phyloP scores from a whole-genome alignment of 2,888 invertebrate species.

The Andrena haemorrhoa region DNA sequence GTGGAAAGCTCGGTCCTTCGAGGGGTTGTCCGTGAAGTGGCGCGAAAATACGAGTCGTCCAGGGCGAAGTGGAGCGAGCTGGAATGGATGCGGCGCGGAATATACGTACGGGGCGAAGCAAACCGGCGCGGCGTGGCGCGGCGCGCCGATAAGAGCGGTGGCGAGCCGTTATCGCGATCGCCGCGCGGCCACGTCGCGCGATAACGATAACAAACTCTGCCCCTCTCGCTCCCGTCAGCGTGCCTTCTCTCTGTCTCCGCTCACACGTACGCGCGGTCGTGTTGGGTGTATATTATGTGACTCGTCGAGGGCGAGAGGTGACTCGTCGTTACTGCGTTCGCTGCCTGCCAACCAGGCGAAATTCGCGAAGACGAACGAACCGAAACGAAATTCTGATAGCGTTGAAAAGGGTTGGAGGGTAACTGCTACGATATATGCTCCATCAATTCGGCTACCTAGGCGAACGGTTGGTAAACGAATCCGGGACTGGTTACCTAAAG shows the following conservation, averaged over 20 bases:
- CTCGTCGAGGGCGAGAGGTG: constrained; percentile 64
- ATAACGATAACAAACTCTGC: constrained; percentile 80
- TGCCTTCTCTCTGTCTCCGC: constrained; percentile 31
- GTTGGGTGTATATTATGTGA: constrained; percentile 51
- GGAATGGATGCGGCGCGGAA: constrained; percentile 75
- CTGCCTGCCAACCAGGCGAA: constrained; percentile 13
- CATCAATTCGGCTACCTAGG: too few species aligned
- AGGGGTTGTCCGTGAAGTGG: constrained; percentile 64
- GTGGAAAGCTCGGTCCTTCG: constrained; percentile 15
- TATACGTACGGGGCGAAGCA: constrained; percentile 72
- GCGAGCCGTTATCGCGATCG: constrained; percentile 74
- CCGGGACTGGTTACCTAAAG: not conserved
- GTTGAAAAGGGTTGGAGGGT: too few species aligned
- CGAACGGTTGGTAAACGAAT: too few species aligned
- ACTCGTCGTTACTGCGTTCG: constrained; percentile 60
- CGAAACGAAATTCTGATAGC: constrained; percentile 1
- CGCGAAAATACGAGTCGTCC: constrained; percentile 71
- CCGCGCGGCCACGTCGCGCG: constrained; percentile 77
- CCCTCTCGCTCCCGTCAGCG: constrained; percentile 46
- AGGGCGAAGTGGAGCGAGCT: constrained; percentile 76
- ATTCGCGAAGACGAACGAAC: constrained; percentile 23
- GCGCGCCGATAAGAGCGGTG: constrained; percentile 72
- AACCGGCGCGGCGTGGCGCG: constrained; percentile 63
- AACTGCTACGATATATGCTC: too few species aligned
- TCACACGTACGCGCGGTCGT: constrained; percentile 28